Evolutionary conservation across 1,140 invertebrate species (phyloP).

Genomic region (Trichonephila inaurata): DNA sequence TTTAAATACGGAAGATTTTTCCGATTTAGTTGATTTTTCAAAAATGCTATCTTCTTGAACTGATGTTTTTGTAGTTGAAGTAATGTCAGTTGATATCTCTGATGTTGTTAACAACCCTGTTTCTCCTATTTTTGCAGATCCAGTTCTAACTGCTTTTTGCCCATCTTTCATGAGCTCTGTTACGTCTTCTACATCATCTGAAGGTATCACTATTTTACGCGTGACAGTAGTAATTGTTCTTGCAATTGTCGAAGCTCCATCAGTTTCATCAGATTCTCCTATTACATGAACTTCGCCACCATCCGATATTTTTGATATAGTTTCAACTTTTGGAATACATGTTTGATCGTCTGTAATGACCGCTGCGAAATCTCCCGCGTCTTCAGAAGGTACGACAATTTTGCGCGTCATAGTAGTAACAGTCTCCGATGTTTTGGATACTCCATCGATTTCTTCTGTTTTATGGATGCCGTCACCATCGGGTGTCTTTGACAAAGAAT

Average conservation of each 20-base stretch:
- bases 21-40: neutral
- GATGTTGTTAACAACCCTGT: neutral
- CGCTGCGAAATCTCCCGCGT: neutral
- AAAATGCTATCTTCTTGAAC: neutral
- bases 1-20: conserved; percentile 5
- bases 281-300: neutral
- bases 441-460: neutral
- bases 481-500: neutral
- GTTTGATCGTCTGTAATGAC: neutral
- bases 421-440: neutral
- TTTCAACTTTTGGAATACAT: neutral
- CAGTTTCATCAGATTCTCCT: neutral
- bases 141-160: neutral
- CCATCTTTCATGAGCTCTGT: no score
- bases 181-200: neutral
- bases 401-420: neutral
- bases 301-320: neutral
- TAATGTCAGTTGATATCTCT: neutral
- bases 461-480: neutral
- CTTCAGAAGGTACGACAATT: neutral
- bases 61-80: neutral
- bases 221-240: conserved; percentile 14
- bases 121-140: neutral
- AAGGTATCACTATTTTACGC: neutral
- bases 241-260: neutral